Percentiles rank a stretch among this genome's conserved stretches.
phyloP scores from a whole-genome alignment of 2,113 vertebrate genomes.

The Pantherophis guttatus region DNA sequence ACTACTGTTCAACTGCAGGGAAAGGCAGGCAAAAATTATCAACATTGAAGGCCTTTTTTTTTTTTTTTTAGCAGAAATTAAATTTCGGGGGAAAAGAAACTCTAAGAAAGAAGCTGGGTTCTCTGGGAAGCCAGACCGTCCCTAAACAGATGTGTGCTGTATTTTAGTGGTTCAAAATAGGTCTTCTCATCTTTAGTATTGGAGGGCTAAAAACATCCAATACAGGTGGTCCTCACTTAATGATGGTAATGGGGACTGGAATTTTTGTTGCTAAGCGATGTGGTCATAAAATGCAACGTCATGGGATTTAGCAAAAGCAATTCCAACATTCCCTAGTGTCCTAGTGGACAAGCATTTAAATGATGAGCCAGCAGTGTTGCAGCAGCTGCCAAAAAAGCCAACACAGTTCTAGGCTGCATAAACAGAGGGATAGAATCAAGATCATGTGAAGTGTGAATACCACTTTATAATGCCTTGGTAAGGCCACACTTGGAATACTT shows the following conservation, averaged over 20 bases:
- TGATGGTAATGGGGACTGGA: not conserved
- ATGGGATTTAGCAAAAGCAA: not conserved
- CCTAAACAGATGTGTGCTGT: conserved; percentile 31
- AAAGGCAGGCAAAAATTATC: conserved; percentile 62
- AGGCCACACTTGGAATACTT: too few relatives aligned
- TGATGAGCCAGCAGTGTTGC: too few relatives aligned
- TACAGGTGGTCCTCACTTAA: not conserved
- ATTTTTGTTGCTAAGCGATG: not conserved
- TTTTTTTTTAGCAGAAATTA: conserved; percentile 40
- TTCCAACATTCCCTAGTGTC: not conserved
- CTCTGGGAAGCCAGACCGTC: not conserved
- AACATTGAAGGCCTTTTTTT: conserved; percentile 45
- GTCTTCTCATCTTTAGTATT: conserved; percentile 31
- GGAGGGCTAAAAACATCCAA: not conserved
- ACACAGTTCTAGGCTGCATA: too few relatives aligned
- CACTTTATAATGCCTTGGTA: too few relatives aligned
- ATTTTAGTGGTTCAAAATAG: conserved; percentile 42
- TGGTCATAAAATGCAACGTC: not conserved
- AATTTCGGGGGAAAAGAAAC: conserved; percentile 42
- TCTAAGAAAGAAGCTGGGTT: conserved; percentile 29
- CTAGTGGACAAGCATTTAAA: too few relatives aligned
- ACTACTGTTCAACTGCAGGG: conserved; percentile 55
- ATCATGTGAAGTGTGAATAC: too few relatives aligned
- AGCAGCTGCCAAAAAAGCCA: too few relatives aligned
- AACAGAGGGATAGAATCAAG: too few relatives aligned